Evolutionary conservation across 2,797 vertebrate genomes (phyloP).

Genomic region (Bradypus variegatus): DNA sequence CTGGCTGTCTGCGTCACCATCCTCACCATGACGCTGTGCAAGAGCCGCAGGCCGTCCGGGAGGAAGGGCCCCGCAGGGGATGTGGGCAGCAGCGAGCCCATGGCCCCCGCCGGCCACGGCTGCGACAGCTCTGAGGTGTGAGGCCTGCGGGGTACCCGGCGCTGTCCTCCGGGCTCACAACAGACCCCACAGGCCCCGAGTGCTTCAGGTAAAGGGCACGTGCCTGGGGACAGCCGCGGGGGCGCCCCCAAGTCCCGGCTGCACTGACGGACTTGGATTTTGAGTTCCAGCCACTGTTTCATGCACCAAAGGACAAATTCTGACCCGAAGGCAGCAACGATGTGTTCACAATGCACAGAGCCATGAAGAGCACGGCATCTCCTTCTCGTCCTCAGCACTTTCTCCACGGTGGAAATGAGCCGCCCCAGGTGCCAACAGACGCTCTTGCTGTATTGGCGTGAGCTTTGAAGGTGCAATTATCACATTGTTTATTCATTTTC

Average conservation of each 20-base stretch:
- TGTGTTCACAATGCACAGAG: conserved; percentile 16
- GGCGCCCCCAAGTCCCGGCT: conserved; percentile 47
- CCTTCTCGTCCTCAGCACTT: conserved; percentile 26
- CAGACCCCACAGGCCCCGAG: too few relatives aligned
- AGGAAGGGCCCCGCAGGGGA: conserved; percentile 71
- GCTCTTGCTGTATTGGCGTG: conserved; percentile 51
- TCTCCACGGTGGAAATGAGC: conserved; percentile 42
- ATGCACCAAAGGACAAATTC: conserved; percentile 35
- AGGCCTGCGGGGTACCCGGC: conserved; percentile 56
- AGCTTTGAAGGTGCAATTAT: conserved; percentile 62
- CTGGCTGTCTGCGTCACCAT: conserved; percentile 76
- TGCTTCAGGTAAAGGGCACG: too few relatives aligned
- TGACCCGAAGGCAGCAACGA: neutral
- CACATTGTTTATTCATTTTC: conserved; percentile 49
- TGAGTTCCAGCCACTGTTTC: conserved; percentile 35
- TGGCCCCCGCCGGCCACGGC: conserved; percentile 68
- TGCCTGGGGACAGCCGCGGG: conserved; percentile 42
- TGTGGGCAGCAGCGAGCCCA: conserved; percentile 80
- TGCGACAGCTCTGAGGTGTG: conserved; percentile 92
- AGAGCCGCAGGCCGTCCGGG: conserved; percentile 65
- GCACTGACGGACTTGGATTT: conserved; percentile 74
- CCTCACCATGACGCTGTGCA: conserved; percentile 71
- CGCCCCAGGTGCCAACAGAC: conserved; percentile 82
- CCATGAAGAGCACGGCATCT: conserved; percentile 27
- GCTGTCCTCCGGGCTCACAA: conserved; percentile 70